Percentiles rank a stretch among this genome's conserved stretches.
phyloP scores from a whole-genome alignment of 2,888 invertebrate species.

The Melanostoma mellinum region DNA sequence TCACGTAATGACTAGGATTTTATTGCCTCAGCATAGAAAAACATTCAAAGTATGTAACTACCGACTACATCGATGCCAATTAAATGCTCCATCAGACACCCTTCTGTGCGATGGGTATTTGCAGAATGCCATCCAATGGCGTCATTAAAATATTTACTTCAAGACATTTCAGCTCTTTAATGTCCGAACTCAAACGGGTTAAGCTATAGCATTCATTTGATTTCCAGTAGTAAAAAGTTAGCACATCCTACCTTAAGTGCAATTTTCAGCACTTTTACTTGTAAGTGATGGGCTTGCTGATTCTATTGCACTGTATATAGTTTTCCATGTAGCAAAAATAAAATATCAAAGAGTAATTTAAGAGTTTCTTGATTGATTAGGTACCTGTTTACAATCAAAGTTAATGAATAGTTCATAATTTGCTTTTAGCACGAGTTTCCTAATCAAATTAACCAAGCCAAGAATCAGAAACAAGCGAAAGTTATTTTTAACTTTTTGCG shows the following conservation, averaged over 20 bases:
- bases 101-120: constrained; percentile 19
- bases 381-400: not conserved
- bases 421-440: constrained; percentile 8
- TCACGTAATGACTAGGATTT: constrained; percentile 39
- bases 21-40: constrained; percentile 47
- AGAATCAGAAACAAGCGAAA: constrained; percentile 15
- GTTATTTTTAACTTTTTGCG: constrained; percentile 10
- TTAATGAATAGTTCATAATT: constrained; percentile 20
- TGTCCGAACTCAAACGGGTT: constrained; percentile 1
- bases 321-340: not conserved
- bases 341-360: too few species aligned
- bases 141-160: constrained; percentile 55
- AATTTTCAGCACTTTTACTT: constrained; percentile 1
- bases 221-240: constrained; percentile 19
- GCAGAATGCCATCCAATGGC: constrained; percentile 33
- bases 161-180: constrained; percentile 43
- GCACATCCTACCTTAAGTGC: not conserved
- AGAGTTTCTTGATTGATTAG: too few species aligned
- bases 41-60: constrained; percentile 25
- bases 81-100: constrained; percentile 39
- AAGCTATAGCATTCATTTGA: constrained; percentile 20
- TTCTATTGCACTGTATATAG: not conserved
- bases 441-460: constrained; percentile 33
- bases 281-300: too few species aligned
- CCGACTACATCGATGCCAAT: constrained; percentile 47